Conservation (phyloP, 2,888 invertebrate genomes). For the Nemoura dubitans region DNA sequence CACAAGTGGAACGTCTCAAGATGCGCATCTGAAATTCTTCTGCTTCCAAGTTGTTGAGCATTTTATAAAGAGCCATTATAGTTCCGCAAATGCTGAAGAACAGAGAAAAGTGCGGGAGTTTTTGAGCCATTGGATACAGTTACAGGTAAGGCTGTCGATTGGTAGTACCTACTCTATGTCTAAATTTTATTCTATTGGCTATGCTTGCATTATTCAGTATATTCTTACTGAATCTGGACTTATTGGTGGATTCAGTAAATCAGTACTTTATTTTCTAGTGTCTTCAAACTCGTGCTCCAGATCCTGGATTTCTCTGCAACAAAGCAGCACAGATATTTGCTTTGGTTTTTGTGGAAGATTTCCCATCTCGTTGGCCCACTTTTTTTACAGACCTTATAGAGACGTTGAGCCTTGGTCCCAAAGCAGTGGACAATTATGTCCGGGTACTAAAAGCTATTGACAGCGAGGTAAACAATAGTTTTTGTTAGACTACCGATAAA, state of each 20-base stretch:
- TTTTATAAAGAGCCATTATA: constrained; percentile 60
- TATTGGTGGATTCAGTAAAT: constrained; percentile 34
- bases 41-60: constrained; percentile 63
- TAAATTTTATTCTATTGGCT: too few relatives aligned
- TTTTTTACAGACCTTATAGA: constrained; percentile 64
- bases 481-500: too few relatives aligned
- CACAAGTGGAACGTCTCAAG: constrained; percentile 45
- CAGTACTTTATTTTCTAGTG: constrained; percentile 51
- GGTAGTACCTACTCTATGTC: too few relatives aligned
- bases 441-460: constrained; percentile 64
- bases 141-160: constrained; percentile 53
- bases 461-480: constrained; percentile 60
- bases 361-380: constrained; percentile 63
- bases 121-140: constrained; percentile 59
- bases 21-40: constrained; percentile 61
- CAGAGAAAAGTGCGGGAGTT: constrained; percentile 58
- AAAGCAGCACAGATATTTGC: constrained; percentile 66
- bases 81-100: constrained; percentile 52
- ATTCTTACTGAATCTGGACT: too few relatives aligned
- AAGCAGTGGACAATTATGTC: constrained; percentile 63
- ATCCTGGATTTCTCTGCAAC: constrained; percentile 62
- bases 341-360: constrained; percentile 64
- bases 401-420: constrained; percentile 57
- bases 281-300: constrained; percentile 51
- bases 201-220: too few relatives aligned